phyloP scores from a whole-genome alignment of 2,113 vertebrate species.

The Kryptolebias marmoratus region DNA sequence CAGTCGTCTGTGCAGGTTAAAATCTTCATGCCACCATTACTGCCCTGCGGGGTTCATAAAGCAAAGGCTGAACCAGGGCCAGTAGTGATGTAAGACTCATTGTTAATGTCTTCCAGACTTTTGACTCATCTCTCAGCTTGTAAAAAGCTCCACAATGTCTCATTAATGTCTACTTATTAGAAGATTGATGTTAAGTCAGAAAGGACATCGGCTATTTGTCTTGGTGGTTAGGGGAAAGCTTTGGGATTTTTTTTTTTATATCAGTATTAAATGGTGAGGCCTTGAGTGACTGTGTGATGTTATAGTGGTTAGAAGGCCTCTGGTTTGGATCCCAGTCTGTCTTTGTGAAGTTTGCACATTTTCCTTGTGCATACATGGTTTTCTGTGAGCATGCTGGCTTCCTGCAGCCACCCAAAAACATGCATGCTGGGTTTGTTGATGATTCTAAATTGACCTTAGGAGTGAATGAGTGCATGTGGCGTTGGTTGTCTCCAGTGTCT shows the following conservation, averaged over 20 bases:
- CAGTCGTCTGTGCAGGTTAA: constrained; percentile 10
- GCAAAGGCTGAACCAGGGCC: constrained; percentile 23
- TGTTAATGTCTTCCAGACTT: constrained; percentile 47
- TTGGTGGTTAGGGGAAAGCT: constrained; percentile 13
- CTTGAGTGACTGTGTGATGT: not conserved
- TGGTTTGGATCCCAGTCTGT: too few relatives aligned
- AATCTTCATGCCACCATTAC: constrained; percentile 5
- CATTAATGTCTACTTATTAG: constrained; percentile 38
- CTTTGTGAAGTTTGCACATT: too few relatives aligned
- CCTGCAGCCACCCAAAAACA: too few relatives aligned
- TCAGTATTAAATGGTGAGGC: not conserved
- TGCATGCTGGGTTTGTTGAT: too few relatives aligned
- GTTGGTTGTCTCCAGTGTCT: too few relatives aligned
- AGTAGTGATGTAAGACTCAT: constrained; percentile 16
- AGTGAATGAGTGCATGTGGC: too few relatives aligned
- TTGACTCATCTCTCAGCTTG: constrained; percentile 33
- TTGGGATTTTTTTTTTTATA: not conserved
- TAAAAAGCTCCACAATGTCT: constrained; percentile 33
- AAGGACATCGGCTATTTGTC: constrained; percentile 17
- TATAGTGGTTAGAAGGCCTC: too few relatives aligned
- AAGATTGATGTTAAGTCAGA: constrained; percentile 31
- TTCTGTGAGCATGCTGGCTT: too few relatives aligned
- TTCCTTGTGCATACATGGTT: too few relatives aligned
- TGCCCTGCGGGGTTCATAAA: constrained; percentile 39
- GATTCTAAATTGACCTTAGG: too few relatives aligned